Conservation (phyloP, 2,888 invertebrate genomes). For the Eupeodes latifasciatus region DNA sequence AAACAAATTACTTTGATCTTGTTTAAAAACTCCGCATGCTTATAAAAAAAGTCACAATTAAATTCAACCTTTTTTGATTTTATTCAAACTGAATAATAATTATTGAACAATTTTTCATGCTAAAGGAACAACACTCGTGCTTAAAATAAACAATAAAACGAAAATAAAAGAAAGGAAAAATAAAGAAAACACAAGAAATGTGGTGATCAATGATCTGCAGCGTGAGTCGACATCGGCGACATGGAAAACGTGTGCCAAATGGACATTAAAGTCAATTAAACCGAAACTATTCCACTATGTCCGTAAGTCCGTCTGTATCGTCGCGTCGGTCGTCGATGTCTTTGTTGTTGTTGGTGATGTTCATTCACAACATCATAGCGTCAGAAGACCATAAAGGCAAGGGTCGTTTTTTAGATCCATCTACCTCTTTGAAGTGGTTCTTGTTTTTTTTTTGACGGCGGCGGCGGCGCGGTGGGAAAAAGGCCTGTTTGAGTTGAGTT, state of each 20-base stretch:
- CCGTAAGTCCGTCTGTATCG: neutral
- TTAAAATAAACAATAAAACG: neutral
- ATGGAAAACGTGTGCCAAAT: constrained; percentile 72
- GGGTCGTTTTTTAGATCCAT: constrained; percentile 46
- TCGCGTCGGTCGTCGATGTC: neutral
- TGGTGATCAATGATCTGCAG: constrained; percentile 68
- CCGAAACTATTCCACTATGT: constrained; percentile 32
- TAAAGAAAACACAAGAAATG: neutral
- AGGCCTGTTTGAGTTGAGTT: constrained; percentile 9
- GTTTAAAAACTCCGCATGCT: neutral
- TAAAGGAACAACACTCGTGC: constrained; percentile 23
- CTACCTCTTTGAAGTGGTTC: constrained; percentile 35
- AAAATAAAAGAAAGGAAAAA: neutral
- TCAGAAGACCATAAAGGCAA: constrained; percentile 41
- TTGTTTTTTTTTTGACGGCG: too few relatives aligned
- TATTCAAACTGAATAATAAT: constrained; percentile 40
- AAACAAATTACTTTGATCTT: constrained; percentile 32
- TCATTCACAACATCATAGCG: constrained; percentile 52
- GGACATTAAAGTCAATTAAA: constrained; percentile 73
- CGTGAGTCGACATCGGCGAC: constrained; percentile 72
- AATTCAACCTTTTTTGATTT: neutral
- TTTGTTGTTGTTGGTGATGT: constrained; percentile 16
- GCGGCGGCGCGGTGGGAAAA: too few relatives aligned
- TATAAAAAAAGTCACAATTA: neutral
- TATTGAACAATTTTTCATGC: constrained; percentile 50